phyloP scores from a whole-genome alignment of 2,888 invertebrate species.

The Cremastinae sp. region DNA sequence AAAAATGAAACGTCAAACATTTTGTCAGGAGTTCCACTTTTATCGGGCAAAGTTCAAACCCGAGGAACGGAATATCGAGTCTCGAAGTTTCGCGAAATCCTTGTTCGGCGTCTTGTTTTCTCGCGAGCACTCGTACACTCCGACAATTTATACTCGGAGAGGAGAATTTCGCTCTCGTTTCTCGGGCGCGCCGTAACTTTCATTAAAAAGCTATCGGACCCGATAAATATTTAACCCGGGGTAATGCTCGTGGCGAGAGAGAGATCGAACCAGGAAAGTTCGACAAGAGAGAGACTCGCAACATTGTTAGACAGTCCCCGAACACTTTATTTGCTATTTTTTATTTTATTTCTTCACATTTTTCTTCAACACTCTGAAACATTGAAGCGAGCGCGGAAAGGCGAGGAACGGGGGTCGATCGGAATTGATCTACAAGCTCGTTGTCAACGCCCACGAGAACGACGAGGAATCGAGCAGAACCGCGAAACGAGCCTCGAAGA shows the following conservation, averaged over 20 bases:
- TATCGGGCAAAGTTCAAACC: conserved; percentile 33
- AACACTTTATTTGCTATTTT: no score
- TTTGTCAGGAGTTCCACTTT: conserved; percentile 50
- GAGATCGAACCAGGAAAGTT: no score
- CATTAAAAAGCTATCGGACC: no score
- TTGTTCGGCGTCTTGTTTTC: conserved; percentile 12
- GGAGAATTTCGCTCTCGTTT: no score
- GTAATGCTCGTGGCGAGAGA: no score
- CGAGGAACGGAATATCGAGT: conserved; percentile 1
- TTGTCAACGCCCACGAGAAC: conserved; percentile 39
- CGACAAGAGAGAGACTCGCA: no score
- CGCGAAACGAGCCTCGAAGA: conserved; percentile 19
- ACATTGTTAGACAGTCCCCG: no score
- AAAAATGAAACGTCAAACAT: conserved; percentile 46
- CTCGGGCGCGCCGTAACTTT: no score
- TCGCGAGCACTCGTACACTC: conserved; percentile 2
- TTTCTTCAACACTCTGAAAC: background rate
- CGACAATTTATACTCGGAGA: conserved; percentile 7
- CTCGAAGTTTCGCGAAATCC: conserved; percentile 9
- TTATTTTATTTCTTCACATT: no score
- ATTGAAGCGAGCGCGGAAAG: background rate
- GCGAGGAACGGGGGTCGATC: background rate
- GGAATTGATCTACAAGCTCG: conserved; percentile 30
- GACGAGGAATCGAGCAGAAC: conserved; percentile 4
- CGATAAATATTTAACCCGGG: no score